Evolutionary conservation across 2,888 invertebrate species (phyloP).

Genomic region (Macaria notata): DNA sequence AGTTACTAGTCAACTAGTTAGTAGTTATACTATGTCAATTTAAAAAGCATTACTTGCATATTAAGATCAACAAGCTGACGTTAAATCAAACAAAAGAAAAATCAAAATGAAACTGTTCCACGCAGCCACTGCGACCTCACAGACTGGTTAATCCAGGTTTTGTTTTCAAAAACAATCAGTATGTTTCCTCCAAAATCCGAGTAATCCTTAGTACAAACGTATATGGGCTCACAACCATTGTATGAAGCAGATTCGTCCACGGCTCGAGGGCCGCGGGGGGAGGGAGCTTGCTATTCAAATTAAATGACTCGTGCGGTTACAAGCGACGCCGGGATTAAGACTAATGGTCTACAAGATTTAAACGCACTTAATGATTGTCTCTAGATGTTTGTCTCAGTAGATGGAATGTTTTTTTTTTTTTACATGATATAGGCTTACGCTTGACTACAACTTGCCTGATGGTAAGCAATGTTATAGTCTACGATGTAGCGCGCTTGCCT

Average conservation of each 20-base stretch:
- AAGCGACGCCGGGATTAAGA: conserved; percentile 26
- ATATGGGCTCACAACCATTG: conserved; percentile 31
- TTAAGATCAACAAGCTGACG: too few species aligned
- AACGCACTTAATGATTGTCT: conserved; percentile 21
- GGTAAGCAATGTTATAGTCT: too few species aligned
- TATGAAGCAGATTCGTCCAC: conserved; percentile 42
- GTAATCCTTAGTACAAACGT: conserved; percentile 19
- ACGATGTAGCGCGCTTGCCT: too few species aligned
- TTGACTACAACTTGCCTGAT: too few species aligned
- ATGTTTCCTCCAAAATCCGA: conserved; percentile 2
- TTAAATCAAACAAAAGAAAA: too few species aligned
- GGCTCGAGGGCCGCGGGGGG: conserved; percentile 39
- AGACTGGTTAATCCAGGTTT: conserved; percentile 6
- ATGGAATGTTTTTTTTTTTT: too few species aligned
- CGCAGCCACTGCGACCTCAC: too few species aligned
- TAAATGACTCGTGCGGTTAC: conserved; percentile 45
- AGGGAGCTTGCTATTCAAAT: conserved; percentile 48
- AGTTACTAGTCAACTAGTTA: too few species aligned
- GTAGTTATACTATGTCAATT: too few species aligned
- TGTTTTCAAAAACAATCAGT: conserved; percentile 14
- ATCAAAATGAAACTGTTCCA: too few species aligned
- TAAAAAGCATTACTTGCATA: too few species aligned
- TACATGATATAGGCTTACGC: too few species aligned
- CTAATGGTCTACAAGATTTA: conserved; percentile 25
- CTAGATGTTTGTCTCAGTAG: conserved; percentile 12